These are phyloP conservation scores for Apeira syringaria DNA, from an alignment of 2,888 invertebrate species.

Conservation along the genomic window DNA sequence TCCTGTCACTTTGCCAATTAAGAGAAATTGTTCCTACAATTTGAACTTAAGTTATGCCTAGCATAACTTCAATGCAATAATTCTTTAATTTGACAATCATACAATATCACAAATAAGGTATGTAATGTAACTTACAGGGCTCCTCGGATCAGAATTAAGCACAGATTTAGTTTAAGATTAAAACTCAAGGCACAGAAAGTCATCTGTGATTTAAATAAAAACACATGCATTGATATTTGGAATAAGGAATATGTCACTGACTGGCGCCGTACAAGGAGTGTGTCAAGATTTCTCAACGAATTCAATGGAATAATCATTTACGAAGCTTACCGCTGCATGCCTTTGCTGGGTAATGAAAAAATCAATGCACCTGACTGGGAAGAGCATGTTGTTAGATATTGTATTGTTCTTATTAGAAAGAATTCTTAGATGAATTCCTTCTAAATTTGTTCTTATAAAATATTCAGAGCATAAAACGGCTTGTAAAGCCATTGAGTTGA, in stretches of 20 bases:
- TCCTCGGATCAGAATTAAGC: slow-evolving; percentile 28
- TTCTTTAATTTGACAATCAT: no score
- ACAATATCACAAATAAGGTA: no score
- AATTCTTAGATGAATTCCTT: not conserved
- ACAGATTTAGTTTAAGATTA: slow-evolving; percentile 1
- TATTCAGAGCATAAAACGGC: no score
- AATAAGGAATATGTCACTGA: not conserved
- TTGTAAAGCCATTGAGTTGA: no score
- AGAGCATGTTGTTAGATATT: slow-evolving; percentile 59
- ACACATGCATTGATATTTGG: slow-evolving; percentile 35
- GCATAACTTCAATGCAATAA: no score
- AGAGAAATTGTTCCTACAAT: no score
- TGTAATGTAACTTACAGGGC: slow-evolving; percentile 43
- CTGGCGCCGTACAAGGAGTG: slow-evolving; percentile 53
- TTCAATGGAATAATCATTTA: slow-evolving; percentile 50
- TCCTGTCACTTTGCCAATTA: no score
- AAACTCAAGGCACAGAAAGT: slow-evolving; percentile 27
- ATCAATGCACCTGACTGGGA: slow-evolving; percentile 61
- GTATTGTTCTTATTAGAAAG: slow-evolving; percentile 46
- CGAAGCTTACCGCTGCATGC: slow-evolving; percentile 70
- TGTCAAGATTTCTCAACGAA: slow-evolving; percentile 38
- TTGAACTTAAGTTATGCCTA: no score
- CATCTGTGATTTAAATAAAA: slow-evolving; percentile 28
- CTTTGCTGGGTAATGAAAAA: slow-evolving; percentile 62
- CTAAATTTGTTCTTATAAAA: no score